phyloP scores from a whole-genome alignment of 2,113 vertebrate species.

The Erinaceus europaeus region DNA sequence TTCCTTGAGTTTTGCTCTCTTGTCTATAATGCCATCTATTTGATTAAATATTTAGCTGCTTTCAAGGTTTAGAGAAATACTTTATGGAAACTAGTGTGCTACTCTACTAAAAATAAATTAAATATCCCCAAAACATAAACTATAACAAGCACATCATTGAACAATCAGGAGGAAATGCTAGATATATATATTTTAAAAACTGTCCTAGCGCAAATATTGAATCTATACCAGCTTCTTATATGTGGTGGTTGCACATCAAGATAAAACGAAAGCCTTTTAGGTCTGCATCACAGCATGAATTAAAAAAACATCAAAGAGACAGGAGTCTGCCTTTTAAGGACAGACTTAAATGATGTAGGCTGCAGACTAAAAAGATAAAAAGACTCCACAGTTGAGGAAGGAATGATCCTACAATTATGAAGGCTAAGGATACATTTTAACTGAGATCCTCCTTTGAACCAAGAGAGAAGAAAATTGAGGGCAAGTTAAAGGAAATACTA shows the following conservation, averaged over 20 bases:
- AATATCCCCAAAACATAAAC: neutral
- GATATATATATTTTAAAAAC: neutral
- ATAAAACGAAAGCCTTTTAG: conserved; percentile 26
- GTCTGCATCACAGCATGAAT: neutral
- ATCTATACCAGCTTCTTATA: neutral
- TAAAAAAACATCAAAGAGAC: conserved; percentile 29
- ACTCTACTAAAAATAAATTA: neutral
- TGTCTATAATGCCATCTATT: neutral
- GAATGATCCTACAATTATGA: neutral
- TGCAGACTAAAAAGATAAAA: neutral
- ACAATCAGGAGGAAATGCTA: no score
- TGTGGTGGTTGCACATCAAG: neutral
- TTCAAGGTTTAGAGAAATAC: neutral
- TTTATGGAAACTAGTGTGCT: neutral
- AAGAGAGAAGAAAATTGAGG: conserved; percentile 18
- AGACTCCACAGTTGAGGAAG: neutral
- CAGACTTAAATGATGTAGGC: conserved; percentile 30
- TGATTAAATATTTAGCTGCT: conserved; percentile 25
- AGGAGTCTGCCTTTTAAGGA: neutral
- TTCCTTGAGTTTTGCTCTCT: neutral
- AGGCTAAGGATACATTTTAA: conserved; percentile 21
- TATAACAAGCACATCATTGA: neutral
- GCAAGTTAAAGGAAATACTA: conserved; percentile 30
- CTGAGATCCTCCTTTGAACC: neutral
- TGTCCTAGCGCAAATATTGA: neutral